Base-by-base conservation (phyloP, 2,888 invertebrate species). In the Andrena fulva region DNA sequence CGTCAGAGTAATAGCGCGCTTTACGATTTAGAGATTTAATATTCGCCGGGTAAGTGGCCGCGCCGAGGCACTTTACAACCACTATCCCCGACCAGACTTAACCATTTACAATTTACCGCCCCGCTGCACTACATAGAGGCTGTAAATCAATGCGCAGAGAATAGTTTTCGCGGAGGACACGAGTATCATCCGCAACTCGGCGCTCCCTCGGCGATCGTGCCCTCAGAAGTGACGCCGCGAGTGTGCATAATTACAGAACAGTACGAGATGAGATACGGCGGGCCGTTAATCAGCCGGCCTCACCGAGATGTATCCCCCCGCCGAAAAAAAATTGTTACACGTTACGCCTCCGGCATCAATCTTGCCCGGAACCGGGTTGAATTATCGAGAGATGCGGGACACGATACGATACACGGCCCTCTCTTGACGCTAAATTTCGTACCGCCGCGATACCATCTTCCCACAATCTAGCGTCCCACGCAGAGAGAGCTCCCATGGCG, bases 401-500 rank as follows among this genome's bases (percentile, higher is more conserved):
- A 64, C 77, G 80, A 83, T 78, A 77, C 79, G 76, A 79, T 79
- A 71, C 69, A 74, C 63, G 60, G 68, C 20, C 20, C 56, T 52
- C 29, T 50, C 62, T 66, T 75, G 82, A 16, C 67, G 59, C 74
- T 81, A 77, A 85, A 82, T 77, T 84, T 83, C 81, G 77, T 80
- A 87, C 73, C 62, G 71, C 50, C 68, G 75, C 73, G 80, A 82
- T 77, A 64, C 67, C 73, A 88, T 88, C 88, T 82, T 75, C 86
- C 74, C 81, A 79, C 81, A 86, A 88, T 86, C 89, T 84, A 75
- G 75, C 87, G 83, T 87, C 84, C 80, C 85, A 87, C 85, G 84
- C 84, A 66, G 77, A 48, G 77, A 56, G 72, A 71, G 75, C 69
- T 82, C 76, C 80, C 74, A 66, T 76, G 82, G 70, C 70, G 80